Conservation (phyloP, 2,113 vertebrate species). For the Neopipo cinnamomea region DNA sequence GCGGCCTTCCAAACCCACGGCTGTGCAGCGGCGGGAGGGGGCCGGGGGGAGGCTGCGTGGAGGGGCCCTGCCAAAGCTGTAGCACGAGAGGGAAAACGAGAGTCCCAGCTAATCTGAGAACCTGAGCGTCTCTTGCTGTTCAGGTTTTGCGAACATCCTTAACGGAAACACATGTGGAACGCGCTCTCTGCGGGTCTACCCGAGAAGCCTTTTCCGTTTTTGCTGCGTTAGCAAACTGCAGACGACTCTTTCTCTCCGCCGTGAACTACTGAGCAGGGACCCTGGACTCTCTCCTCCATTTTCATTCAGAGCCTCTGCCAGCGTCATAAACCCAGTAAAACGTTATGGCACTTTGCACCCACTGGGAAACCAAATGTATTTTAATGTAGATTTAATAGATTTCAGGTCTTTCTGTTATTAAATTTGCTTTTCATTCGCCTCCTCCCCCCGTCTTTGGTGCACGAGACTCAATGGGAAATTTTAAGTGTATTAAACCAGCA, state of each 20-base stretch:
- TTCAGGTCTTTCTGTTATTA: conserved; percentile 69
- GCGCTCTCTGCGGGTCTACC: conserved; percentile 45
- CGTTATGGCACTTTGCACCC: conserved; percentile 66
- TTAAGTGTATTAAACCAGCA: conserved; percentile 64
- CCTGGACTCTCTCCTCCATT: conserved; percentile 61
- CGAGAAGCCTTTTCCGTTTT: conserved; percentile 60
- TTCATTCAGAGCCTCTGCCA: conserved; percentile 66
- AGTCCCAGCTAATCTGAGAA: conserved; percentile 46
- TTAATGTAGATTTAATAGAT: conserved; percentile 71
- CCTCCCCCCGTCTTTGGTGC: conserved; percentile 44
- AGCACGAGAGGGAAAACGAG: background rate
- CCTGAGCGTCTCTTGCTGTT: conserved; percentile 37
- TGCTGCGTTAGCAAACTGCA: conserved; percentile 66
- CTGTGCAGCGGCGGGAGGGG: background rate
- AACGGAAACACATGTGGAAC: conserved; percentile 65
- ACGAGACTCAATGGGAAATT: conserved; percentile 65
- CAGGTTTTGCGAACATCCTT: conserved; percentile 58
- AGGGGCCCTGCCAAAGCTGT: background rate
- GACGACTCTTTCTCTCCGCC: conserved; percentile 27
- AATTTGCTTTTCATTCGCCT: conserved; percentile 54
- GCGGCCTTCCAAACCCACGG: rapidly evolving
- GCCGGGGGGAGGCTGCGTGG: rapidly evolving
- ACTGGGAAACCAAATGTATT: conserved; percentile 70
- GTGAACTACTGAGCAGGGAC: conserved; percentile 62
- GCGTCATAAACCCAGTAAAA: conserved; percentile 67